Evolutionary conservation across 2,888 invertebrate species (phyloP), one percentile per base, ranked within the genome.

Genomic region (Dinocampus coccinellae): DNA sequence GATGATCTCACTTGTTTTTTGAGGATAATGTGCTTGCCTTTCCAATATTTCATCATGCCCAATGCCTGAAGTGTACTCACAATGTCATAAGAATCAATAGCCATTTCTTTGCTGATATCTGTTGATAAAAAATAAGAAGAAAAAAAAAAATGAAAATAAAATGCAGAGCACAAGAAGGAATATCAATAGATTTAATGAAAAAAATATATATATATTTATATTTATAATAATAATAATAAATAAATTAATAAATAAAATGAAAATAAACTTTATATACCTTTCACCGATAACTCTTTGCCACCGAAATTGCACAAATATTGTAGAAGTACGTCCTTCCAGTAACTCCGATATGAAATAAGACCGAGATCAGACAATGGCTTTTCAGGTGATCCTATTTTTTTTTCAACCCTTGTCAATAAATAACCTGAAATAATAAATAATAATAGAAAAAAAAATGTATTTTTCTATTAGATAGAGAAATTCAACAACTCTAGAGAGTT

Each of bases 41-140:
- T 98, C 98, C 98, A 99, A 88, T 99, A 99, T 88, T 99, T 98
- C 93, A 99, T 95, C 92, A 99, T 96, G 7, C 98, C 97, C 77
- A 98, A 90, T 20, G 97, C 97, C 84, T 98, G 98, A 53, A 99
- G 89, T 3, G 99, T 99, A 77, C 97, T 98, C 26, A 99, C 97
- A 75, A 99, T 98, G 87, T 99, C 99, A 85, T 97, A 97, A 1
- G 97, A 95, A 82, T 98, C 97, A 79, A 99, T 97, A 20, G 97
- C 98, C 90, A 97, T 94, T 89, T 97, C 97, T 86, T 96, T 92
- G 84, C 94, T 93, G 79, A 94, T 89, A 85, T 92, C 92, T 91
- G 86, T 57, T 84, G 82, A 63, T 76, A 73, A 53, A 63, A 58
- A 64, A 63, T 36, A 61, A 13, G 7, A 16, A 24, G 16, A 66